Conservation (phyloP, 2,113 vertebrate species). For the Mobula hypostoma region DNA sequence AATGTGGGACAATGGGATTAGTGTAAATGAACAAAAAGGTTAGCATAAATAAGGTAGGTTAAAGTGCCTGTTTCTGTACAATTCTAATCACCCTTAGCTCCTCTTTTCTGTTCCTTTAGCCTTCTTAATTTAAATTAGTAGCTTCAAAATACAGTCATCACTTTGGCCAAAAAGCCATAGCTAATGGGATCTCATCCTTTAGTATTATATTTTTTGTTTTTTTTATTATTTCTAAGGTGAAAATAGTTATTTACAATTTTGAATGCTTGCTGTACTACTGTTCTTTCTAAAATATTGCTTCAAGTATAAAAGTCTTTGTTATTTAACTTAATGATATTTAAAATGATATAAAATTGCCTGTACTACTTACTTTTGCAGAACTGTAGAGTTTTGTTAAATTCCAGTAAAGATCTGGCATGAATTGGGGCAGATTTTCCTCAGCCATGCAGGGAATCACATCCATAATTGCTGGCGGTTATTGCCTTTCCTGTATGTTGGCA, state of each 20-base stretch:
- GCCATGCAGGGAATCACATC: too few relatives aligned
- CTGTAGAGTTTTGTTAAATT: too few relatives aligned
- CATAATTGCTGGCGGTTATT: too few relatives aligned
- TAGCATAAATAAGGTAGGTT: too few relatives aligned
- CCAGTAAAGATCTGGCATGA: too few relatives aligned
- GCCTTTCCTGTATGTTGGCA: too few relatives aligned
- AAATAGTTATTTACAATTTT: neutral
- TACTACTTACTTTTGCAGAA: too few relatives aligned
- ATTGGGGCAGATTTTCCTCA: neutral
- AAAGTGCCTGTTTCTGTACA: too few relatives aligned
- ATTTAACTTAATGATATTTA: neutral
- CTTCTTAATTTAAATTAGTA: neutral
- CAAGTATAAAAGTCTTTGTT: neutral
- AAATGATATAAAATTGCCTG: neutral
- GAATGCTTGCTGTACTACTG: neutral
- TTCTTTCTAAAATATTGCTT: neutral
- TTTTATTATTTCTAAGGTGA: neutral
- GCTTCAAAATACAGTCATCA: neutral
- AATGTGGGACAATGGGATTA: too few relatives aligned
- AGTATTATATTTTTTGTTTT: neutral
- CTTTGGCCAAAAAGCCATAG: neutral
- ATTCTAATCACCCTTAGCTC: neutral
- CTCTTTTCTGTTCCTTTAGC: neutral
- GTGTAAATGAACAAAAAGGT: too few relatives aligned
- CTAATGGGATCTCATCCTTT: neutral